Evolutionary conservation across 2,113 vertebrate genomes (phyloP), one percentile per base, ranked within the genome.

Genomic region (Pluvianellus socialis): DNA sequence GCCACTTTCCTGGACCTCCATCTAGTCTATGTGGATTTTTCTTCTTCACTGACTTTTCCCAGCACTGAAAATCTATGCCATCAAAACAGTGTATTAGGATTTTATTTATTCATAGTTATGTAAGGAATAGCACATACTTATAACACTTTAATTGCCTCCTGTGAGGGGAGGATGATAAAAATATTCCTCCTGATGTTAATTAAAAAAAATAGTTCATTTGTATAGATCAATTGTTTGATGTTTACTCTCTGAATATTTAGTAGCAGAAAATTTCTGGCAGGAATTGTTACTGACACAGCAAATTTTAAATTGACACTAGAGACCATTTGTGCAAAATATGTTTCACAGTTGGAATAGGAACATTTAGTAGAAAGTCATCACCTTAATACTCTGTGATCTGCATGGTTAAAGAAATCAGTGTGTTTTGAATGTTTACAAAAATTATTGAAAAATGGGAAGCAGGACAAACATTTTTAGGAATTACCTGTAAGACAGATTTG

Each of bases 221-320:
- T 73, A 20, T 63, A 62, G 42, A 58, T 86, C 4, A 45, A 18
- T 63, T 91, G 3, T 86, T 95, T 86, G 49, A 23, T 90, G 24
- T 88, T 88, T 95, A 47, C 12, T 71, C 27, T 75, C 55, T 93
- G 82, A 90, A 63, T 94, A 80, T 86, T 88, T 79, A 62, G 47
- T n/a, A 73, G 59, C 42, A 83, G 63, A 59, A 94, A 71, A 90
- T 90, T 83, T 12, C 82, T 90, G 59, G 22, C 75, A 95, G 53
- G 50, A 83, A 53, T 83, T 62, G 20, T 53, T 92, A 53, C 82
- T 86, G 92, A 88, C 53, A 30, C 40, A 62, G 71, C 62, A 80
- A 86, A 88, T 83, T 90, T 85, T 53, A 79, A 86, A 74, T 38
- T 80, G 32, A 44, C 14, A 52, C n/a, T 59, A 19, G 62, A 87